Evolutionary conservation across 1,140 invertebrate genomes (phyloP), one percentile per base, ranked within the genome.

Genomic region (Hycleus cichorii): DNA sequence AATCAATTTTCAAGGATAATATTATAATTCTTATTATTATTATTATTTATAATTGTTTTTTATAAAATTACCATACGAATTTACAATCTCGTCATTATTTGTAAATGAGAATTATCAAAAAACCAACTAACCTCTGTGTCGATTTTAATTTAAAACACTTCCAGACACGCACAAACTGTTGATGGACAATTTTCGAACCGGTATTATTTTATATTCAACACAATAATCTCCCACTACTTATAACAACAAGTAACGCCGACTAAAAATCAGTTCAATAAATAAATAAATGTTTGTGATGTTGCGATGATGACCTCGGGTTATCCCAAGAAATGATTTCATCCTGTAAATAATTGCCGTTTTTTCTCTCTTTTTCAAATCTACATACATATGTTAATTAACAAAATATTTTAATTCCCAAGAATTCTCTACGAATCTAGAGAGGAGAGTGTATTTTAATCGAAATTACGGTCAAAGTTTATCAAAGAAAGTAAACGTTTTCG

Each of bases 291-390:
- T n/a, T 18, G 18, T 18, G 18, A 18, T 18, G 18, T 18, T 18
- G 18, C 18, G 18, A 18, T 18, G 8, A 38, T 55, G 52, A 55
- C 52, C 52, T 55, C 52, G 45, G 52, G 43, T 55, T 47, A 47
- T 55, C 52, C 52, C 52, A 47, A 55, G 52, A 55, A 55, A 5
- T 47, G 39, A 12, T 47, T 55, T 46, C 40, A 42, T 42, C 40
- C 9, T 42, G 11, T n/a, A n/a, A 42, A 10, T 42, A 42, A n/a
- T 42, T 42, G 9, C 9, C 18, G 18, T 18, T 18, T 18, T 18
- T 18, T 18, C 18, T 18, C 18, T 18, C 18, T 18, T 18, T 18
- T 18, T 18, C 18, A 18, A 12, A n/a, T 18, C 1, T 1, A 18
- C 18, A 18, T 18, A 18, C 18, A 18, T 18, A 18, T 18, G 18